Evolutionary conservation across 1,140 invertebrate genomes (phyloP).

Genomic region (Platyscapa corneri): DNA sequence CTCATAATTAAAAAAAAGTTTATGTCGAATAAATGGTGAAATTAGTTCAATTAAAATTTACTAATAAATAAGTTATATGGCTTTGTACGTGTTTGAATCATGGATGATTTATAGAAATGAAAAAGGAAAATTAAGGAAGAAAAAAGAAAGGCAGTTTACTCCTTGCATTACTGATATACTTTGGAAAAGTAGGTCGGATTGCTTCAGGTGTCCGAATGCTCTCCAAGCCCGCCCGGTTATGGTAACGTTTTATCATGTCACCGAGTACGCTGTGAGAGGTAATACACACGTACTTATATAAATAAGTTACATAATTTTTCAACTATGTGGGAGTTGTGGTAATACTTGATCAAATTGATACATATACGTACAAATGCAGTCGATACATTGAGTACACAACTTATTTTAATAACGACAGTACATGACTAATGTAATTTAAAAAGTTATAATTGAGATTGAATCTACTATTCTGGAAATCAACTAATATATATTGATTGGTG

Average conservation of each 20-base stretch:
- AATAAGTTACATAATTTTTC: slow-evolving; percentile 56
- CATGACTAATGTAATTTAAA: not conserved
- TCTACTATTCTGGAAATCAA: no score
- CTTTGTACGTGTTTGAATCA: no score
- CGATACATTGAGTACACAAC: no score
- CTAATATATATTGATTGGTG: no score
- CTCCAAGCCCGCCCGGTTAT: slow-evolving; percentile 20
- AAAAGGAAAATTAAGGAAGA: no score
- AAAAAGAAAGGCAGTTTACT: not conserved
- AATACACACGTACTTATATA: not conserved
- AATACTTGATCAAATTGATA: not conserved
- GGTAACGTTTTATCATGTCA: slow-evolving; percentile 10
- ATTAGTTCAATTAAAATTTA: no score
- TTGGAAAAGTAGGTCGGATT: slow-evolving; percentile 55
- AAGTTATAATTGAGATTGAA: not conserved
- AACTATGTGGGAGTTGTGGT: not conserved
- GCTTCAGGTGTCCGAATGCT: slow-evolving; percentile 55
- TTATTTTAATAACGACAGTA: not conserved
- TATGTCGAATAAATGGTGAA: no score
- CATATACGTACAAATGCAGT: not conserved
- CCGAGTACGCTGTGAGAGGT: not conserved
- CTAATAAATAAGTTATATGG: no score
- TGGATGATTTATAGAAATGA: no score
- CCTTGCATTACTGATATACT: not conserved
- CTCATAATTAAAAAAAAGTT: no score